Percentiles rank a stretch among this genome's conserved stretches.
phyloP scores from a whole-genome alignment of 2,888 invertebrate genomes.

The Stenotaenia linearis region DNA sequence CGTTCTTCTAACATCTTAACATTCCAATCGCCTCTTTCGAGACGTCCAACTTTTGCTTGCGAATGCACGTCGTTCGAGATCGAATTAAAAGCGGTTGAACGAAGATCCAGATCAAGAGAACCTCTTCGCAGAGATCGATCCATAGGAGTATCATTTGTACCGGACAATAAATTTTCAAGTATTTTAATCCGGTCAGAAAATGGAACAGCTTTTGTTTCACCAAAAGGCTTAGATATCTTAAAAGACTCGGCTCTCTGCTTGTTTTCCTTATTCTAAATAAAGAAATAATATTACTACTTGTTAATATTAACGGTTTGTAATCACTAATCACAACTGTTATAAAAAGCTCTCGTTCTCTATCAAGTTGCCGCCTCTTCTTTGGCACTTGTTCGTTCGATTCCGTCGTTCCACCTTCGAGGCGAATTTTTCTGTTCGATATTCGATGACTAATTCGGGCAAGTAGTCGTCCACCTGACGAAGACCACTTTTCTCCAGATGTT shows the following conservation, averaged over 20 bases:
- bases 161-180: conserved; percentile 32
- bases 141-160: conserved; percentile 29
- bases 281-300: neutral
- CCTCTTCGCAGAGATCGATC: conserved; percentile 47
- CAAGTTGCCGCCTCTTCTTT: conserved; percentile 35
- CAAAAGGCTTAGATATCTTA: neutral
- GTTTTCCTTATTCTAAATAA: conserved; percentile 2
- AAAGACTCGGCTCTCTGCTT: neutral
- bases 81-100: neutral
- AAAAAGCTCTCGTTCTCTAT: conserved; percentile 36
- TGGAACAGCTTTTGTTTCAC: neutral
- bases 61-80: conserved; percentile 55
- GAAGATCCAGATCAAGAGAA: conserved; percentile 58
- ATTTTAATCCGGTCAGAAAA: conserved; percentile 31
- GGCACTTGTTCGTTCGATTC: conserved; percentile 16
- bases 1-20: conserved; percentile 84
- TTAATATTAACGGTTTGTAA: neutral
- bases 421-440: conserved; percentile 29
- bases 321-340: conserved; percentile 31
- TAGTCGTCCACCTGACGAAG: neutral
- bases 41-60: conserved; percentile 50
- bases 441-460: conserved; percentile 32
- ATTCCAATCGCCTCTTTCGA: conserved; percentile 86
- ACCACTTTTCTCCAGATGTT: neutral
- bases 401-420: neutral